A percentile compares a stretch with the other conserved stretches of the same genome.
These are phyloP conservation scores for Leucophenga montana DNA, from an alignment of 2,888 invertebrate species.

Conservation along the genomic window DNA sequence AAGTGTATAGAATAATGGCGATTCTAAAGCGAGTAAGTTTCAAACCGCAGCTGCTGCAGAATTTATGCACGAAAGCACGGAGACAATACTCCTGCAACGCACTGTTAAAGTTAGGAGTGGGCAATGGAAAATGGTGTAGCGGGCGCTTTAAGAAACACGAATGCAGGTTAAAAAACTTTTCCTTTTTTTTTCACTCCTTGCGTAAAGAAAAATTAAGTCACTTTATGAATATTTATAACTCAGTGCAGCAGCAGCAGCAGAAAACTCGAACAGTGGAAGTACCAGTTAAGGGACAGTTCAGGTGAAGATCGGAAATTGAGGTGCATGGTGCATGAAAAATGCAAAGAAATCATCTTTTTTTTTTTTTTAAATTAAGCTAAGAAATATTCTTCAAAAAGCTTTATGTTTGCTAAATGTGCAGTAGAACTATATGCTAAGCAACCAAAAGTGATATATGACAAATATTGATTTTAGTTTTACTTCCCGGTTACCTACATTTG, in stretches of 20 bases:
- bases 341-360: no score
- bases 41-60: conserved; percentile 7
- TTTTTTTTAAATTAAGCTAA: no score
- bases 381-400: no score
- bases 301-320: no score
- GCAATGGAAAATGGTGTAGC: not conserved
- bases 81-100: conserved; percentile 7
- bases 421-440: no score
- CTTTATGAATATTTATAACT: conserved; percentile 66
- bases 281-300: no score
- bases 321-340: no score
- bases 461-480: no score
- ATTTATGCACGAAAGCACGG: conserved; percentile 16
- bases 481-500: no score
- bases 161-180: conserved; percentile 42
- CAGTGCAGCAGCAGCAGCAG: conserved; percentile 51
- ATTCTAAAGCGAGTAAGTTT: conserved; percentile 3
- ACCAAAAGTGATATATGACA: no score
- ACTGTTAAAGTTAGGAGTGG: not conserved
- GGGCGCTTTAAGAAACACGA: not conserved
- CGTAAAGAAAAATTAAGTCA: conserved; percentile 37
- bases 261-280: no score
- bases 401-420: no score
- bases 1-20: conserved; percentile 2
- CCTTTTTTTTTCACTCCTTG: conserved; percentile 39